Evolutionary conservation across 1,140 invertebrate genomes (phyloP), one percentile per base, ranked within the genome.

Genomic region (Solen grandis): DNA sequence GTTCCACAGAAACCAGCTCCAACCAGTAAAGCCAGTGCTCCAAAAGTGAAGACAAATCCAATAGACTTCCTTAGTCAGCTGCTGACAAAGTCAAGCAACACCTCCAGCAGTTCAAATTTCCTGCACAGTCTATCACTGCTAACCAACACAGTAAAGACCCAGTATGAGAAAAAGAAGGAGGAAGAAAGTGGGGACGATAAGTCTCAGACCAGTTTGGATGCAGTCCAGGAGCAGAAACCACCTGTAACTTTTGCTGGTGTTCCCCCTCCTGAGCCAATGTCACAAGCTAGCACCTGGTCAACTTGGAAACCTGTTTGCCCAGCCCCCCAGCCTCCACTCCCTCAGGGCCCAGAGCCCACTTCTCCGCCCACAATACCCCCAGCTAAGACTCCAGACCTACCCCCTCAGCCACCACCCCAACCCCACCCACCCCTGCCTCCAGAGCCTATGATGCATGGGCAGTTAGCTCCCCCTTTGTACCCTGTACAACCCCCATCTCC

Each of bases 41-140:
- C 60, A n/a, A 76, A 76, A 66, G 76, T 83, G 33, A 84, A 82
- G 52, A 70, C 82, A 25, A 90, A 91, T 62, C 88, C 90, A 10
- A 90, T 91, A 25, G 90, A 90, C 66, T 90, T 91, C 70, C 77
- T 90, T 16, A 89, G 88, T 25, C 84, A 88, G 74, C 81, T 90
- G 5, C 86, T 91, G 35, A 86, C 84, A 29, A 86, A 90, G 70
- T 85, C 87, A 14, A 80, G 41, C 62, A 33, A 66, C 63, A 29
- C 66, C 35, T 38, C 59, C 22, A 55, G 73, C 65, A 72, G 65
- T 62, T 80, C 87, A 5, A 88, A 82, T 54, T 90, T 90, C 54
- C 60, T 90, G 33, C 87, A 90, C 66, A 89, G 83, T 38, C 83
- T 90, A 46, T 74, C 85, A 13, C 60, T 87, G 35, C 69, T 90